These are phyloP conservation scores for Patella depressa DNA, from an alignment of 2,888 invertebrate species.

Conservation along the genomic window DNA sequence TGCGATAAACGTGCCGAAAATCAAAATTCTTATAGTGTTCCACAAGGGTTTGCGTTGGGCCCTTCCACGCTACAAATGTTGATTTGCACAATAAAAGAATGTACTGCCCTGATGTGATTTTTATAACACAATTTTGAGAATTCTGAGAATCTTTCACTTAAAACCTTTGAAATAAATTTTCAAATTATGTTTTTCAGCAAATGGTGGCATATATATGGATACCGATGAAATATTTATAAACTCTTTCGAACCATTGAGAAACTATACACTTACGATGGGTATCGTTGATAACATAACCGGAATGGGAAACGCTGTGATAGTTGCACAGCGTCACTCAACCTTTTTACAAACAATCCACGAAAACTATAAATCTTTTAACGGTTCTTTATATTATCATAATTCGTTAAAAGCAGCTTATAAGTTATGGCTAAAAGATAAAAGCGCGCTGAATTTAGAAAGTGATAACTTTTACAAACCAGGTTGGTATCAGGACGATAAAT, in stretches of 20 bases:
- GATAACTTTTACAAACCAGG: conserved; percentile 25
- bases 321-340: conserved; percentile 17
- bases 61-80: not conserved
- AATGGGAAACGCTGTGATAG: conserved; percentile 32
- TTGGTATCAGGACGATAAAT: conserved; percentile 26
- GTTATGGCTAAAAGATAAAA: conserved; percentile 19
- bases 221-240: conserved; percentile 27
- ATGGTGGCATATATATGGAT: conserved; percentile 33
- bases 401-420: conserved; percentile 19
- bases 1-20: no score
- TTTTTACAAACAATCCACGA: conserved; percentile 28
- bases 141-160: no score
- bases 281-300: conserved; percentile 29
- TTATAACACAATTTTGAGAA: no score
- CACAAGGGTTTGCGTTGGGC: not conserved
- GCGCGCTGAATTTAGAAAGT: conserved; percentile 20
- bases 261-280: conserved; percentile 25
- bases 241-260: conserved; percentile 18
- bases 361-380: conserved; percentile 17
- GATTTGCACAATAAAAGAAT: no score
- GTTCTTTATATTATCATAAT: conserved; percentile 14
- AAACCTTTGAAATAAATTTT: no score
- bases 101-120: no score
- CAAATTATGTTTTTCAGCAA: conserved; percentile 19
- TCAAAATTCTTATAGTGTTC: no score